These are phyloP conservation scores for Hypsibius dujardini DNA, from an alignment of 1,140 invertebrate species.

Conservation along the genomic window DNA sequence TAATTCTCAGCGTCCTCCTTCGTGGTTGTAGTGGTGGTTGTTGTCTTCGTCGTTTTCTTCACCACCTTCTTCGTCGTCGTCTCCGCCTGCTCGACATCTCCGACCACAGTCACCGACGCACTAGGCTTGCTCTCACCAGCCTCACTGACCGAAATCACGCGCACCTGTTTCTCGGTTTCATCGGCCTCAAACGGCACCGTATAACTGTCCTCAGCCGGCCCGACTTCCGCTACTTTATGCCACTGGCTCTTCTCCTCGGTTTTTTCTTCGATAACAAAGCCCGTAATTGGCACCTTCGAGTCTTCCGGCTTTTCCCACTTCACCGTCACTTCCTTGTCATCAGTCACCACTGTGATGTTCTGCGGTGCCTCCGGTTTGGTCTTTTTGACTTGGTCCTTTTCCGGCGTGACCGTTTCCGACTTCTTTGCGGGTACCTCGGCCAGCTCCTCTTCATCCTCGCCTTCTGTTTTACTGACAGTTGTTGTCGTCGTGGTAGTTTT, in stretches of 20 bases:
- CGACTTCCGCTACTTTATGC: not conserved
- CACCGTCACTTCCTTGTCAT: not conserved
- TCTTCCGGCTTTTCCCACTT: not conserved
- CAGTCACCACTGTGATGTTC: not conserved
- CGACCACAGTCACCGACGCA: conserved; percentile 24
- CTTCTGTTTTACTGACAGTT: not conserved
- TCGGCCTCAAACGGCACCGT: conserved; percentile 1
- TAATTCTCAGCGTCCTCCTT: not conserved
- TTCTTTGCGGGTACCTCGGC: not conserved
- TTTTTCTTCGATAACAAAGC: conserved; percentile 8
- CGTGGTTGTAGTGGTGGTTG: not conserved
- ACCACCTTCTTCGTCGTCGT: not conserved
- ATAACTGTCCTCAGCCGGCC: not conserved
- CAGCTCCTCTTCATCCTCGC: not conserved
- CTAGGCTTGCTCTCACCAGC: conserved; percentile 35
- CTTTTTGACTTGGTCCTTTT: not conserved
- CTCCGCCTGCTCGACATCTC: not conserved
- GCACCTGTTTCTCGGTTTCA: conserved; percentile 29
- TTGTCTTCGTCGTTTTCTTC: conserved; percentile 14
- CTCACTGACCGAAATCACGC: conserved; percentile 34
- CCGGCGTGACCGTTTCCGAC: not conserved
- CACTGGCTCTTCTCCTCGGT: not conserved
- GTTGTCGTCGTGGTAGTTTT: not conserved
- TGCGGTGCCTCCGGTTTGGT: conserved; percentile 7
- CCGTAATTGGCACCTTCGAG: not conserved